Base-by-base conservation (phyloP, 2,797 vertebrate species). In the Erithacus rubecula region DNA sequence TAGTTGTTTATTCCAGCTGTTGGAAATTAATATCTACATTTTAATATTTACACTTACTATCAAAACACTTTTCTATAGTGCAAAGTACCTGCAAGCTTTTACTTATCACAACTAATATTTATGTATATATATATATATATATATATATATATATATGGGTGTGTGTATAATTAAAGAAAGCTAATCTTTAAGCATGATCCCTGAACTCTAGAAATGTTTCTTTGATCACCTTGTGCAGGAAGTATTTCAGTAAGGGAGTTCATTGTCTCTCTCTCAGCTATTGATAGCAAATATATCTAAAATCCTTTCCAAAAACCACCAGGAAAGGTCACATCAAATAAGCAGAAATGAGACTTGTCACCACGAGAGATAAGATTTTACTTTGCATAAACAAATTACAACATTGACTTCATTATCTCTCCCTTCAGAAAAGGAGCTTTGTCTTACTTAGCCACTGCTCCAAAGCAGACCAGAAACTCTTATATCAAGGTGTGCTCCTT, bases 301-400 rank as follows among this genome's bases (percentile, higher is more conserved):
- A 86, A 76, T 44, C 30, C 34, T 92, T 62, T 58, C 44, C 81
- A 77, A 52, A 90, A 47, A 46, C 81, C 39, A 76, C 58, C 70
- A 72, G 67, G 47, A 91, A 89, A 83, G 77, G 62, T 88, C 58
- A 34, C 12, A 29, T 70, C 75, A 79, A 72, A 89, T 51, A 76
- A 79, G 23, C 70, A 44, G 67, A 82, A 82, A 24, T 58, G 9
- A 53, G 36, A 41, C 26, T 41, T 87, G 17, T 79, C 39, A 30
- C 76, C 36, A 5, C 5, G 12, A 76, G 39, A 69, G 29, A 27
- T 47, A 75, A 56, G 29, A 13, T 90, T 89, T 88, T 37, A n/a
- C 12, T 90, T 49, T 83, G 26, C 44, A 18, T 76, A 39, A 76
- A 79, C 27, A 89, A 82, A 55, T 90, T 55, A 30, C 24, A 63